A percentile compares a stretch with the other conserved stretches of the same genome.
Evolutionary conservation across 92 coral and sea anemone genomes (phyloP).

Genomic region (Umimayanthus kanabou): DNA sequence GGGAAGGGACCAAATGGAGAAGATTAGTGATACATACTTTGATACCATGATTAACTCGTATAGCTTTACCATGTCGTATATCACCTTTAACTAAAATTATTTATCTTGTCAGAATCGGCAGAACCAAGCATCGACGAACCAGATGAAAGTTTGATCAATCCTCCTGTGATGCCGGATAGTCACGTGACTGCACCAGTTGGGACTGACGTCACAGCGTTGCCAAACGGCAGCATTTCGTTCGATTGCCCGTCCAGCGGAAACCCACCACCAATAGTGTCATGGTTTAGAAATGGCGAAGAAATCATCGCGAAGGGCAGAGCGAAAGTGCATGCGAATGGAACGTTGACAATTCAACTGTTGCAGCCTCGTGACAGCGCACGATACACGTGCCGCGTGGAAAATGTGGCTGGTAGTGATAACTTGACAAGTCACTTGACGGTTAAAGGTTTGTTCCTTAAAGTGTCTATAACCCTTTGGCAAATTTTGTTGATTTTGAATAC

Average conservation of each 20-base stretch:
- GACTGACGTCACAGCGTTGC: conserved; percentile 59
- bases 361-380: conserved; percentile 34
- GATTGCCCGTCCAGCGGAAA: conserved; percentile 43
- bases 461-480: background rate
- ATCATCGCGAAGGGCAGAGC: conserved; percentile 37
- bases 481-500: no score
- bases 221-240: conserved; percentile 54
- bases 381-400: conserved; percentile 47
- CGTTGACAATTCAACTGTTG: conserved; percentile 32
- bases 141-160: background rate
- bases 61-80: background rate
- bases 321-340: conserved; percentile 17
- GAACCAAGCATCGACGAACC: conserved; percentile 29
- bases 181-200: conserved; percentile 54
- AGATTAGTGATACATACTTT: background rate
- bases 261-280: conserved; percentile 38
- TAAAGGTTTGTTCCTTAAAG: conserved; percentile 5
- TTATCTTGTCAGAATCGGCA: conserved; percentile 14
- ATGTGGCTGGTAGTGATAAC: conserved; percentile 45
- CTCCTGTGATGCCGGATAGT: conserved; percentile 13
- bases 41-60: background rate
- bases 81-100: background rate
- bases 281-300: conserved; percentile 60
- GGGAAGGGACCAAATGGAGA: no score
- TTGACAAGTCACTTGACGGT: conserved; percentile 27